These are phyloP conservation scores for Symphodus melops DNA, from an alignment of 2,113 vertebrate genomes.

Conservation along the genomic window DNA sequence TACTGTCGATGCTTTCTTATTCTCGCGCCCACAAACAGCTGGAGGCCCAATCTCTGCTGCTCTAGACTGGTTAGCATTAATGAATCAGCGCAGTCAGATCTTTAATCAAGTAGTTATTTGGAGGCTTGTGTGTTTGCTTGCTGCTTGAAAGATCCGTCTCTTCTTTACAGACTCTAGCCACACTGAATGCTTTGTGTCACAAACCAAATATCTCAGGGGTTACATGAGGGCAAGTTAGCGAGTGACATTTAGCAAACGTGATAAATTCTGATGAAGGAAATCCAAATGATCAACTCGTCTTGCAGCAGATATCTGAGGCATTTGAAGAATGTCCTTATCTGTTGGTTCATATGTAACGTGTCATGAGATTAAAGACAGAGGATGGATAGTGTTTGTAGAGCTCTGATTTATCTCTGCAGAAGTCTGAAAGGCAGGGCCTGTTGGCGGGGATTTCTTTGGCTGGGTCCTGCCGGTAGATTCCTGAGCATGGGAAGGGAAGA, in stretches of 20 bases:
- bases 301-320: constrained; percentile 32
- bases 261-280: background rate
- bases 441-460: constrained; percentile 20
- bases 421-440: constrained; percentile 14
- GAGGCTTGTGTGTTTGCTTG: background rate
- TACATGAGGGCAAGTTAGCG: background rate
- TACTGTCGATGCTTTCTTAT: background rate
- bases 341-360: constrained; percentile 42
- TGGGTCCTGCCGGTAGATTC: background rate
- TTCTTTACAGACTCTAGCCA: background rate
- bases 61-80: background rate
- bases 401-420: constrained; percentile 22
- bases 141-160: background rate
- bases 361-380: constrained; percentile 51
- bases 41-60: constrained; percentile 33
- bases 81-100: constrained; percentile 9
- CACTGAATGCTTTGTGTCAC: constrained; percentile 8
- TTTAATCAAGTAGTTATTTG: background rate
- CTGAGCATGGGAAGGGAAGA: constrained; percentile 12
- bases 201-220: background rate
- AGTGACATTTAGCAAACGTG: background rate
- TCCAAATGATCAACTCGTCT: constrained; percentile 37
- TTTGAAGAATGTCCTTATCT: constrained; percentile 60
- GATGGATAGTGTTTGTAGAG: constrained; percentile 33
- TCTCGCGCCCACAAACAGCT: constrained; percentile 35